These are phyloP conservation scores for Emesis furor DNA, from an alignment of 2,888 invertebrate species.

Conservation along the genomic window DNA sequence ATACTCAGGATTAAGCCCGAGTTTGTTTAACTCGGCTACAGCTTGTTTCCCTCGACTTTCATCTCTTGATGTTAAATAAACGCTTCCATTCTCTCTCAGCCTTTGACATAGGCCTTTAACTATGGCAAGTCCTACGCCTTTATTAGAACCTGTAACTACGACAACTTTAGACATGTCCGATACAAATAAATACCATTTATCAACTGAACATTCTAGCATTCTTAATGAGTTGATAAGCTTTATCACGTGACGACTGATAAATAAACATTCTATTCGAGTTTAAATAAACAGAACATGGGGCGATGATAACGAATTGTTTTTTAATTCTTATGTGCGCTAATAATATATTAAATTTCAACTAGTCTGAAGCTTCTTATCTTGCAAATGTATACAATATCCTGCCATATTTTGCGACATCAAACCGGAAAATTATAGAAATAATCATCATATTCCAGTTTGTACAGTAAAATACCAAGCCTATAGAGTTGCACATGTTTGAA, in stretches of 20 bases:
- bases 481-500: too few relatives aligned
- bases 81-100: slow-evolving; percentile 90
- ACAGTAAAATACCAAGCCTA: too few relatives aligned
- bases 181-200: neutral
- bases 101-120: slow-evolving; percentile 92
- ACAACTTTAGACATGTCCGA: slow-evolving; percentile 75
- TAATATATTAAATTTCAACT: too few relatives aligned
- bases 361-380: too few relatives aligned
- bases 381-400: too few relatives aligned
- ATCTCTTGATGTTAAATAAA: slow-evolving; percentile 89
- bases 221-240: neutral
- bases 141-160: slow-evolving; percentile 93
- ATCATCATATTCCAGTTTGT: too few relatives aligned
- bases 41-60: slow-evolving; percentile 77
- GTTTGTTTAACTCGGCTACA: slow-evolving; percentile 74
- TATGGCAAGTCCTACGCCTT: slow-evolving; percentile 93
- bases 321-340: neutral
- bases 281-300: neutral
- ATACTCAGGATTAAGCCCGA: slow-evolving; percentile 73
- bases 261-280: neutral
- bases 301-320: neutral
- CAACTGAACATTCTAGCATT: neutral
- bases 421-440: too few relatives aligned
- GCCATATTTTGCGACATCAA: too few relatives aligned
- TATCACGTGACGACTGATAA: neutral